Conservation (phyloP, 2,888 invertebrate genomes). For the Tetranychus piercei region DNA sequence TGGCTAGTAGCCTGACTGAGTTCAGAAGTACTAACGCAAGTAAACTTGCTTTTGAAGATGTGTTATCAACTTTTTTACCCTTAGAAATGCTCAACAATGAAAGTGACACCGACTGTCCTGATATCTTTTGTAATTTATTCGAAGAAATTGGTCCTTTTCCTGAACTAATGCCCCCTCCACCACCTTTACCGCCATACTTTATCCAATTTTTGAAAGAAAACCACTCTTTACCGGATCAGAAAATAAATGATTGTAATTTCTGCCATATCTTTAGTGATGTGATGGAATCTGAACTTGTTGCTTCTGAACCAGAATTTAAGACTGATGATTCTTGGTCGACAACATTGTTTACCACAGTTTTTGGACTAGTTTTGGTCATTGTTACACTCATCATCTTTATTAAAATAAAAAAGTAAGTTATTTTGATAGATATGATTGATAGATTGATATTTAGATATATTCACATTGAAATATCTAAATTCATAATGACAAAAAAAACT, state of each 20-base stretch:
- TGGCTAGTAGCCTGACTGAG: no score
- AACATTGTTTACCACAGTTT: slow-evolving; percentile 56
- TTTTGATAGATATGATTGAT: no score
- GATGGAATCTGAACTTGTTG: slow-evolving; percentile 4
- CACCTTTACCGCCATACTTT: not conserved
- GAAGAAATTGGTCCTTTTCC: slow-evolving; percentile 41
- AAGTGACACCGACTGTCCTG: not conserved
- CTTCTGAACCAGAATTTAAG: slow-evolving; percentile 30
- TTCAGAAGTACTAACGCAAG: no score
- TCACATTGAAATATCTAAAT: no score
- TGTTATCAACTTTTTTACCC: no score
- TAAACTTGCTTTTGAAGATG: no score
- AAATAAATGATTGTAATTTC: slow-evolving; percentile 14
- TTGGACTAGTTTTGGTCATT: slow-evolving; percentile 52
- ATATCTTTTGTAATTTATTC: slow-evolving; percentile 4
- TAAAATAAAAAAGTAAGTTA: not conserved
- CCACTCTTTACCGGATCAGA: slow-evolving; percentile 6
- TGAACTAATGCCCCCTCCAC: slow-evolving; percentile 37
- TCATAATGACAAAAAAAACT: no score
- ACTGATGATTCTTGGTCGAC: slow-evolving; percentile 54
- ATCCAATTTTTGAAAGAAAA: slow-evolving; percentile 25
- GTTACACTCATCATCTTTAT: not conserved
- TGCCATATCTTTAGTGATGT: slow-evolving; percentile 17
- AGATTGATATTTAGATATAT: no score
- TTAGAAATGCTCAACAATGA: not conserved